Base-by-base conservation (phyloP, 2,113 vertebrate species). In the Phaetusa simplex region DNA sequence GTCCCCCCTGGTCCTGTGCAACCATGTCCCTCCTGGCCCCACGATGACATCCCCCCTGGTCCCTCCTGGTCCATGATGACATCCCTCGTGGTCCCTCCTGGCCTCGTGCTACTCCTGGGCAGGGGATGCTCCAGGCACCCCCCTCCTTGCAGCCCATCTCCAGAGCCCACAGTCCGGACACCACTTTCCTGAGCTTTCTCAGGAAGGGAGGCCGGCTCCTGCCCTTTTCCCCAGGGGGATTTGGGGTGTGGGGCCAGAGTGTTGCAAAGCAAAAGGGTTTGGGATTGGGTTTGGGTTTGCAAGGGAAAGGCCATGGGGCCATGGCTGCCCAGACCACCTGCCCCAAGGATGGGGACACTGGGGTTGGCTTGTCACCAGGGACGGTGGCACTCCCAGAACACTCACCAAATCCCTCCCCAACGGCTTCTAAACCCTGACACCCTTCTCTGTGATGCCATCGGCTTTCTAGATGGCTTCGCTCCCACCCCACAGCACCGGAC, bases 191-290 rank as follows among this genome's bases (percentile, higher is more conserved):
- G 5, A 53, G 13, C 6, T 9, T 50, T 34, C 32, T 36, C 9
- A 15, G 69, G 64, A 22, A 24, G 7, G 7, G 18, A 36, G 14
- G 21, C 1, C 1, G 2, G 4, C 40, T 82, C 29, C 30, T 72
- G 52, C 47, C n/a, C 69, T 24, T 43, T 69, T 26, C 14, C 82
- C 42, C 0, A 1, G 2, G 18, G 49, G 14, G 18, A 15, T 91
- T 85, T 61, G 74, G 18, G 8, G 8, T 7, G 9, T 6, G 2
- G 27, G 23, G 43, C 12, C 0, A 0, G 34, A 6, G 3, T 0
- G 0, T 1, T 8, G 29, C 20, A 30, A 85, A 24, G 23, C 1
- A 0, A 69, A 67, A 19, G 21, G 9, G 5, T 24, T 42, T 74
- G 21, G 9, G 6, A 20, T 42, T 74, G 56, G 38, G 1, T 43